These are phyloP conservation scores for Leptopilina clavipes DNA, from an alignment of 1,140 invertebrate genomes.

Conservation along the genomic window DNA sequence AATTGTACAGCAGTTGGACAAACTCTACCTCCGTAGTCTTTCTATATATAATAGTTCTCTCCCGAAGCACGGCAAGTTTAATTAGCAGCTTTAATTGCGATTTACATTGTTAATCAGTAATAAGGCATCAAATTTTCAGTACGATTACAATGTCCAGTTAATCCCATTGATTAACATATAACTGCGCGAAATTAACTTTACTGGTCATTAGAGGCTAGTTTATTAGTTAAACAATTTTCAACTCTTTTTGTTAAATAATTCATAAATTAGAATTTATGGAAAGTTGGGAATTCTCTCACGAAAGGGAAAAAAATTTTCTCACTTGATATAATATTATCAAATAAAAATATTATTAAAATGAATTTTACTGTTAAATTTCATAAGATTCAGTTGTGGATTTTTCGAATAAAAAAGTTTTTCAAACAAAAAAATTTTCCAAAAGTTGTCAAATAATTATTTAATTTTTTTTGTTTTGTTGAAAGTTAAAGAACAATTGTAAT, in stretches of 20 bases:
- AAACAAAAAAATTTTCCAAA: too few relatives aligned
- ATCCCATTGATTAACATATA: background rate
- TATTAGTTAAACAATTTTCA: background rate
- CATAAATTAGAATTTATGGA: too few relatives aligned
- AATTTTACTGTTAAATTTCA: too few relatives aligned
- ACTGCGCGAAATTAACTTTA: slow-evolving; percentile 10
- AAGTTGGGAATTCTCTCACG: too few relatives aligned
- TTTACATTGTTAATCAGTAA: slow-evolving; percentile 17
- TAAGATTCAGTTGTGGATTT: too few relatives aligned
- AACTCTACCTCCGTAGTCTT: background rate
- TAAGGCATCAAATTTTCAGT: slow-evolving; percentile 12
- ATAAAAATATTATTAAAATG: too few relatives aligned
- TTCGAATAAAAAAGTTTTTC: too few relatives aligned
- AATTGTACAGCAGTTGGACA: slow-evolving; percentile 3
- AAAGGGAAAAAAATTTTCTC: too few relatives aligned
- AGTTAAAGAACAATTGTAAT: too few relatives aligned
- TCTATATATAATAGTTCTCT: background rate
- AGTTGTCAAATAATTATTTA: too few relatives aligned
- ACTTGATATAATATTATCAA: too few relatives aligned
- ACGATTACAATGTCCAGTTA: background rate
- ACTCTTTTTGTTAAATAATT: background rate
- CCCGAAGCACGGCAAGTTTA: background rate
- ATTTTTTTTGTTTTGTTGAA: too few relatives aligned
- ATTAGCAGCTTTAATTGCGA: slow-evolving; percentile 17
- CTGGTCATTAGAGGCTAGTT: background rate